These are phyloP conservation scores for Sparidentex hasta DNA, from an alignment of 2,797 vertebrate species.

Conservation along the genomic window DNA sequence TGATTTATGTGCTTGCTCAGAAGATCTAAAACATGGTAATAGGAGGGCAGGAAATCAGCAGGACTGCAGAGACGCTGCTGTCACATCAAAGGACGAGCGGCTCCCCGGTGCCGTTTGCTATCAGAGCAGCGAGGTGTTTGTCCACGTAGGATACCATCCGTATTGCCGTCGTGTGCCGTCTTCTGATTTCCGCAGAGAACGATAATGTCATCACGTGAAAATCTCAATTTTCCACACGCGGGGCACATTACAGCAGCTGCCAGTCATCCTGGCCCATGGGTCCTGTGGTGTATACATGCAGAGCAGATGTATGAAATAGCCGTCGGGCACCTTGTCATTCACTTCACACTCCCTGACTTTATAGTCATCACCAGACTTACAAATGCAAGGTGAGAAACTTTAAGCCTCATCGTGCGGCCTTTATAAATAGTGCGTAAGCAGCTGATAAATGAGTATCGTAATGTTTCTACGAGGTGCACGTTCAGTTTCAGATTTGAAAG, in stretches of 20 bases:
- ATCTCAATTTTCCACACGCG: conserved; percentile 15
- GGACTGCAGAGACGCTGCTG: conserved; percentile 13
- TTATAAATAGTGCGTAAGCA: conserved; percentile 26
- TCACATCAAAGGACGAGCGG: conserved; percentile 25
- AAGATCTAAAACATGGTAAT: conserved; percentile 58
- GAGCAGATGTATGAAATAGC: conserved; percentile 5
- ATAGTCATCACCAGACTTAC: background rate
- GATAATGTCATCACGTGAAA: conserved; percentile 7
- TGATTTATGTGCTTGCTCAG: conserved; percentile 62
- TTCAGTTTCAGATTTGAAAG: conserved; percentile 24
- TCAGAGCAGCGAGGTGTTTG: background rate
- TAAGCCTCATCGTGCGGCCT: conserved; percentile 1
- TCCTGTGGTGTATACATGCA: conserved; percentile 6
- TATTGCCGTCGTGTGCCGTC: background rate
- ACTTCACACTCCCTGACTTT: background rate
- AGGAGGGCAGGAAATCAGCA: conserved; percentile 48
- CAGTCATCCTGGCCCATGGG: background rate
- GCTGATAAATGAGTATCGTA: background rate
- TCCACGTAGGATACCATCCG: background rate
- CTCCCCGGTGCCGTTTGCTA: background rate
- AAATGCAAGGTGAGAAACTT: background rate
- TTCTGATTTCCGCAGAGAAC: conserved; percentile 13
- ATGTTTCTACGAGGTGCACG: background rate
- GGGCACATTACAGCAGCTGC: conserved; percentile 23
- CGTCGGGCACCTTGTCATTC: conserved; percentile 5